phyloP scores from a whole-genome alignment of 2,888 invertebrate genomes.

The Argyresthia goedartella region DNA sequence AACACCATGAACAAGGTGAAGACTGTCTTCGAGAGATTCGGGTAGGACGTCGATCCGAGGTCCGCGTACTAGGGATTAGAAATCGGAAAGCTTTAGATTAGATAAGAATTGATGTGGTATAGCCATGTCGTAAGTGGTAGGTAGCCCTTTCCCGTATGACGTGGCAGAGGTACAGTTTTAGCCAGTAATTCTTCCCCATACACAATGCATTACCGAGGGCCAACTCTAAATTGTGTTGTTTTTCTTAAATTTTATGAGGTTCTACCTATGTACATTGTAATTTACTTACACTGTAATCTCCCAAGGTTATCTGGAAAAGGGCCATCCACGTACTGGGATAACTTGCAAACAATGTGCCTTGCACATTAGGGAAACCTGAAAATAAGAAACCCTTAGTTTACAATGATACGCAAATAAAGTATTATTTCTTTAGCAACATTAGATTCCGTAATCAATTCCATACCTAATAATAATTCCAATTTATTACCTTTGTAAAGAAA shows the following conservation, averaged over 20 bases:
- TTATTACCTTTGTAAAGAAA: conserved; percentile 87
- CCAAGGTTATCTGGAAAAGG: conserved; percentile 96
- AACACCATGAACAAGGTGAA: conserved; percentile 98
- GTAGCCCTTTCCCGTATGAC: too few species aligned
- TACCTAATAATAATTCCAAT: too few species aligned
- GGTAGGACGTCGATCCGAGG: conserved; percentile 90
- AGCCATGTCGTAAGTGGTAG: too few species aligned
- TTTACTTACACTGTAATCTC: conserved; percentile 93
- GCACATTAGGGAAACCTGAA: conserved; percentile 82
- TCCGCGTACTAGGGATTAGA: conserved; percentile 86
- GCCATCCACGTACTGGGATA: conserved; percentile 97
- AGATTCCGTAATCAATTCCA: too few species aligned
- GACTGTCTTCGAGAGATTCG: conserved; percentile 93
- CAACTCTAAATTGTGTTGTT: too few species aligned
- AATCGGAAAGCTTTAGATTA: background rate
- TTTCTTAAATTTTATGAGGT: too few species aligned
- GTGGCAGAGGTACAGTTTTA: too few species aligned
- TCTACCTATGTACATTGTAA: background rate
- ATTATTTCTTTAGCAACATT: too few species aligned
- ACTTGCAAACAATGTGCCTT: conserved; percentile 84
- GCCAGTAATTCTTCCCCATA: too few species aligned
- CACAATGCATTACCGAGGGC: too few species aligned
- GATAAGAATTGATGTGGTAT: background rate
- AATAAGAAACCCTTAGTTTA: conserved; percentile 5
- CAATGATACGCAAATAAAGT: too few species aligned